Percentiles rank a stretch among this genome's conserved stretches.
Evolutionary conservation across 2,797 vertebrate genomes (phyloP).

Genomic region (Phyllotis vaccarum): DNA sequence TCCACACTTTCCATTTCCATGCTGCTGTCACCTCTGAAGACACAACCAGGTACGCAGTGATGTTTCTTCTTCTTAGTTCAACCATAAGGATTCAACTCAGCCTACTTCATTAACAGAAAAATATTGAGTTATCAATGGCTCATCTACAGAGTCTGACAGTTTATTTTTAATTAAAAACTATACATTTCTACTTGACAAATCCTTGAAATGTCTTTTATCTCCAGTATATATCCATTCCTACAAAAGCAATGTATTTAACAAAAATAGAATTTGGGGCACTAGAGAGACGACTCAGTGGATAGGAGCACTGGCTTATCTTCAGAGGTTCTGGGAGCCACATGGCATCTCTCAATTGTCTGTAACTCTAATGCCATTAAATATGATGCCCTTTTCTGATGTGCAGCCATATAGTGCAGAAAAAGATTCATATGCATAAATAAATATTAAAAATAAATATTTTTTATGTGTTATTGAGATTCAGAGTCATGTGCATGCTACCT

Average conservation of each 20-base stretch:
- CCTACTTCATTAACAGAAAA: constrained; percentile 48
- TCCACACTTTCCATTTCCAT: background rate
- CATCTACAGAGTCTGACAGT: background rate
- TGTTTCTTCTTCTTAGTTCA: background rate
- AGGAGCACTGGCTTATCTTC: background rate
- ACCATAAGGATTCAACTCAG: background rate
- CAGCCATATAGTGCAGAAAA: background rate
- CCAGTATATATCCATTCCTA: background rate
- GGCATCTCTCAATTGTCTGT: too few species aligned
- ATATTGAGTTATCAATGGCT: background rate
- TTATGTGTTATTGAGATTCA: background rate
- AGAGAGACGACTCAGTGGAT: background rate
- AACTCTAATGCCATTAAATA: background rate
- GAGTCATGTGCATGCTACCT: background rate
- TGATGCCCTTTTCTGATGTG: background rate
- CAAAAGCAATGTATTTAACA: background rate
- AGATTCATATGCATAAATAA: background rate
- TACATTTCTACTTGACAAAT: background rate
- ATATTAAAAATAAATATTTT: background rate
- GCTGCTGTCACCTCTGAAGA: background rate
- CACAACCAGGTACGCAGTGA: background rate
- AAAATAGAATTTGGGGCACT: background rate
- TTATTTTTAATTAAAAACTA: background rate
- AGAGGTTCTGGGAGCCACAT: background rate
- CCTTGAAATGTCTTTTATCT: background rate